Evolutionary conservation across 2,797 vertebrate species (phyloP), one percentile per base, ranked within the genome.

Genomic region (Neopelma chrysocephalum): DNA sequence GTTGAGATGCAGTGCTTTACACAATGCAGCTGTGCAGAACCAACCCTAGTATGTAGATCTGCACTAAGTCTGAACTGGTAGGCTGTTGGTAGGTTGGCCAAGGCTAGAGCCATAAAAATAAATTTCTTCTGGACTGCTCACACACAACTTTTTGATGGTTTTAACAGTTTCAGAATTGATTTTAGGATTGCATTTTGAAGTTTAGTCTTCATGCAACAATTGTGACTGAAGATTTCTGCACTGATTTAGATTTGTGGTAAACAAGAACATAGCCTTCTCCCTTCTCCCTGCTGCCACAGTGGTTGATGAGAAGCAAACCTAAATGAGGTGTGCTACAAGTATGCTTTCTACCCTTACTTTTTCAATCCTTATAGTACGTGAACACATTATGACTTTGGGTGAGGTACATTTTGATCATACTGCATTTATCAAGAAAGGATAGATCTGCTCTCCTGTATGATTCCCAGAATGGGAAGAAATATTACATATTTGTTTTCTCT

Each of bases 231-330:
- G 64, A 19, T 27, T 83, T 75, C 53, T 81, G 45, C 58, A 71
- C 23, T 60, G 48, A 48, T 78, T 88, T 78, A 45, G 20, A 12
- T 36, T 82, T 83, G 38, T 29, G 38, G 12, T 18, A 51, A 50
- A 51, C 11, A 61, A 57, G 27, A 84, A 14, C 3, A 20, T 5
- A 68, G 16, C 17, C 10, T 76, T 82, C 19, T 12, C 14, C 12
- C 22, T 42, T 5, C 18, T 1, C 8, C 29, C 8, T 54, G 16
- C 11, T 3, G 0, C 9, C 11, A 4, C 18, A 9, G 16, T 19
- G 14, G 2, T 1, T 11, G 2, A 18, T 5, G 4, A 77, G 34
- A 77, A 75, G 29, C 31, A 40, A 84, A 57, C 15, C 12, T 54
- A 25, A 13, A 0, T 27, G 5, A 81, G 5, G 12, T 42, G 14